Base-by-base conservation (phyloP, 2,888 invertebrate genomes). In the Ormyrus rosae region DNA sequence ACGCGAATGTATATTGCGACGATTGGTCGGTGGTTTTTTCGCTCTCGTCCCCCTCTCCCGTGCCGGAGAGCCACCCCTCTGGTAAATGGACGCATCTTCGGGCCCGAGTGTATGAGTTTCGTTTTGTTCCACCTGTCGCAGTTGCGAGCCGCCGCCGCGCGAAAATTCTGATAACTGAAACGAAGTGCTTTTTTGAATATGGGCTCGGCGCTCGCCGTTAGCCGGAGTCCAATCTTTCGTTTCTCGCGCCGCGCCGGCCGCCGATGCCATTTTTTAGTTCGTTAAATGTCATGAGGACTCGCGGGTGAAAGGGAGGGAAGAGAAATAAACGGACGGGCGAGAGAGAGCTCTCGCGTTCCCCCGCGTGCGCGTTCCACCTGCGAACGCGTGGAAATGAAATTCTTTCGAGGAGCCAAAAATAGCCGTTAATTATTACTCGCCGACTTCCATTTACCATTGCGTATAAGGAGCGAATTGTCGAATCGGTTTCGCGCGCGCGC, bases 101-200 rank as follows among this genome's bases (percentile, higher is more conserved):
- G 19, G 45, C 34, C 13, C 19, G 48, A 6, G 51, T 63, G 63
- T 6, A 10, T 60, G 60, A 51, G 60, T 68, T 53, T 63, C 70
- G 60, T 13, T 74, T 65, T 56, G 74, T 65, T 77, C 48, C 70
- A 56, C 69, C 69, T 72, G 65, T 72, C 67, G 67, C 61, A 50
- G 46, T 51, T 34, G 10, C 10, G 45, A 34, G n/a, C 34, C 34
- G 34, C 34, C 34, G 34, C 34, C 48, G 55, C 34, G 63, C n/a
- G 68, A 77, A 77, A 61, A 70, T 77, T 63, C 51, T 76, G 69
- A 69, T 76, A 78, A 58, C 64, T 64, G 50, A 51, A 65, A 78
- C 46, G 70, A 63, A 70, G 48, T 34, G 58, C 48, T 63, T 53
- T 70, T 63, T 77, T 77, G 34, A 34, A 34, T 34, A 34, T 34